These are phyloP conservation scores for Alitta virens DNA, from an alignment of 2,888 invertebrate genomes.

Conservation along the genomic window DNA sequence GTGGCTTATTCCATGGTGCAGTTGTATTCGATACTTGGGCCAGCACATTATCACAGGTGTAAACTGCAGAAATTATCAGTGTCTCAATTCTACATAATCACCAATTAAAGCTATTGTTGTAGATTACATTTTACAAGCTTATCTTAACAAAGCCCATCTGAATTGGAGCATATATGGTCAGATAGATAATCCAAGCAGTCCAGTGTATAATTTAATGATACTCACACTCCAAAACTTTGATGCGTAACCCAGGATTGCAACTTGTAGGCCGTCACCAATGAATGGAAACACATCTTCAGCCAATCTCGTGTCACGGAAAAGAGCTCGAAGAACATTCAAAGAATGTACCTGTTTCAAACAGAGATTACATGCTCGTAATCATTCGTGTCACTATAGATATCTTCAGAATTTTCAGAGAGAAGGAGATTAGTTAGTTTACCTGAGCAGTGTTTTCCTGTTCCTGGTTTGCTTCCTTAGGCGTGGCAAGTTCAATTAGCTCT, in stretches of 20 bases:
- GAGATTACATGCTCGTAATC: too few species aligned
- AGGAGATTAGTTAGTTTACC: too few species aligned
- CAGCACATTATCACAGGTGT: too few species aligned
- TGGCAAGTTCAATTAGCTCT: conserved; percentile 60
- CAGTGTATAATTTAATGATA: neutral
- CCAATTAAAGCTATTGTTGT: too few species aligned
- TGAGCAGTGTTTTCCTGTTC: conserved; percentile 19
- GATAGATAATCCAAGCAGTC: too few species aligned
- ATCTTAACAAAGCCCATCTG: neutral
- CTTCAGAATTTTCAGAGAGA: too few species aligned
- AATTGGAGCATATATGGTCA: neutral
- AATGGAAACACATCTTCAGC: conserved; percentile 71
- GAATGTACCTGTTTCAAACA: conserved; percentile 68
- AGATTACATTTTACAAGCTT: neutral
- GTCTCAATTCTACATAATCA: too few species aligned
- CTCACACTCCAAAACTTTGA: conserved; percentile 76
- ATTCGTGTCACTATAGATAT: too few species aligned
- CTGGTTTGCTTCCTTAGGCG: conserved; percentile 1
- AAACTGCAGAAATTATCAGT: too few species aligned
- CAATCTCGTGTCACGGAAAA: conserved; percentile 75
- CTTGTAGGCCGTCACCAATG: conserved; percentile 69
- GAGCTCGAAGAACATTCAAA: conserved; percentile 80
- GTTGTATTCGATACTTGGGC: too few species aligned
- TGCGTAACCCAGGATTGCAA: conserved; percentile 74
- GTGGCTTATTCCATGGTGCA: too few species aligned